phyloP scores from a whole-genome alignment of 2,888 invertebrate species.

The Eupithecia subumbrata region DNA sequence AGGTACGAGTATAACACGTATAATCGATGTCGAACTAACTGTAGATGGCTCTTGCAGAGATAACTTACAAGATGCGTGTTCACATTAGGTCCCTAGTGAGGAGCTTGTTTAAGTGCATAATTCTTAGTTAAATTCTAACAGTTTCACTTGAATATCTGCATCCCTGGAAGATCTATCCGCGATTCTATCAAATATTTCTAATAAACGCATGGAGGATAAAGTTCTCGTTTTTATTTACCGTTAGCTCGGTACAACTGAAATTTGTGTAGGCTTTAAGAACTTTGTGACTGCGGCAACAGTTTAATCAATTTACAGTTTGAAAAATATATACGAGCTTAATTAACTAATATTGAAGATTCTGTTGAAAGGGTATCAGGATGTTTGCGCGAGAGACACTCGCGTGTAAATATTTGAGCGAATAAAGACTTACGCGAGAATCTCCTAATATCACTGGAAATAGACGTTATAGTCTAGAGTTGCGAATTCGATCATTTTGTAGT shows the following conservation, averaged over 20 bases:
- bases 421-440: neutral
- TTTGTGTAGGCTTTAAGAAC: no score
- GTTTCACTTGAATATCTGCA: neutral
- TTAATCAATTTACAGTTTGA: no score
- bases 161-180: neutral
- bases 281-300: no score
- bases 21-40: slow-evolving; percentile 37
- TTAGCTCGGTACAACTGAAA: no score
- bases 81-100: neutral
- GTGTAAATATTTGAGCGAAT: neutral
- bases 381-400: neutral
- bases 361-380: neutral
- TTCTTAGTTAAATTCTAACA: no score
- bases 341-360: no score
- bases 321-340: no score
- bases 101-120: neutral
- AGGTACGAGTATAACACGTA: slow-evolving; percentile 29
- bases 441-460: neutral
- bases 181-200: neutral
- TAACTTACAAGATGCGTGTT: neutral
- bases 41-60: slow-evolving; percentile 23
- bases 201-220: no score
- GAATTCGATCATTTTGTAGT: neutral
- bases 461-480: neutral
- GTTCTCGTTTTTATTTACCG: no score